Percentiles rank a stretch among this genome's conserved stretches.
Conservation (phyloP, 2,888 invertebrate species). For the Sminthurinus aureus region DNA sequence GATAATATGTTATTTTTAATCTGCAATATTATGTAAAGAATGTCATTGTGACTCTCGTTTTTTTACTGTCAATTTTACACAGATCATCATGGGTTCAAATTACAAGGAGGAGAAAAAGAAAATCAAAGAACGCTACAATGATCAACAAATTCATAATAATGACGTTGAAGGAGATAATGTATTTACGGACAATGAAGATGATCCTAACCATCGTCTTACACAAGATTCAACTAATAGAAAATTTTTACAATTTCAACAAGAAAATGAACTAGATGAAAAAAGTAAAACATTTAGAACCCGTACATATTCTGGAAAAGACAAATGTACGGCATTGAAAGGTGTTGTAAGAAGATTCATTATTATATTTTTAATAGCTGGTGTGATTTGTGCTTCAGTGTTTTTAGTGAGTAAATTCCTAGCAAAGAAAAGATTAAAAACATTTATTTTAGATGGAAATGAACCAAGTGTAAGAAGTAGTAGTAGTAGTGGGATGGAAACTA, state of each 20-base stretch:
- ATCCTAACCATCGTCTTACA: background rate
- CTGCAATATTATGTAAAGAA: background rate
- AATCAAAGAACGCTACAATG: slow-evolving; percentile 33
- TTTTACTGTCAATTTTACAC: background rate
- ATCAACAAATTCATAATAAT: background rate
- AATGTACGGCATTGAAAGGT: background rate
- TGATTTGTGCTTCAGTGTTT: slow-evolving; percentile 33
- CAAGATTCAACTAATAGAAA: slow-evolving; percentile 3
- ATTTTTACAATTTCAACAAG: slow-evolving; percentile 35
- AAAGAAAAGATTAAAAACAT: slow-evolving; percentile 27
- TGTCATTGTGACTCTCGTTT: too few relatives aligned
- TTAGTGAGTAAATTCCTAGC: slow-evolving; percentile 32
- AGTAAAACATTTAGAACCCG: slow-evolving; percentile 13
- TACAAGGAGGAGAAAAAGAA: slow-evolving; percentile 35
- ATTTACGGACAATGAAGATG: background rate
- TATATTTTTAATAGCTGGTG: slow-evolving; percentile 23
- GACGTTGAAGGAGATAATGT: slow-evolving; percentile 11
- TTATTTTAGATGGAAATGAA: slow-evolving; percentile 16
- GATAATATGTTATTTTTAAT: too few relatives aligned
- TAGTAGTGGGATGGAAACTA: background rate
- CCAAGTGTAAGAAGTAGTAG: slow-evolving; percentile 2
- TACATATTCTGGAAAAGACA: slow-evolving; percentile 4
- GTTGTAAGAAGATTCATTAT: slow-evolving; percentile 24
- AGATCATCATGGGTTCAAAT: slow-evolving; percentile 22
- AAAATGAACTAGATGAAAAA: slow-evolving; percentile 34